Base-by-base conservation (phyloP, 1,140 invertebrate species). In the Globodera rostochiensis region DNA sequence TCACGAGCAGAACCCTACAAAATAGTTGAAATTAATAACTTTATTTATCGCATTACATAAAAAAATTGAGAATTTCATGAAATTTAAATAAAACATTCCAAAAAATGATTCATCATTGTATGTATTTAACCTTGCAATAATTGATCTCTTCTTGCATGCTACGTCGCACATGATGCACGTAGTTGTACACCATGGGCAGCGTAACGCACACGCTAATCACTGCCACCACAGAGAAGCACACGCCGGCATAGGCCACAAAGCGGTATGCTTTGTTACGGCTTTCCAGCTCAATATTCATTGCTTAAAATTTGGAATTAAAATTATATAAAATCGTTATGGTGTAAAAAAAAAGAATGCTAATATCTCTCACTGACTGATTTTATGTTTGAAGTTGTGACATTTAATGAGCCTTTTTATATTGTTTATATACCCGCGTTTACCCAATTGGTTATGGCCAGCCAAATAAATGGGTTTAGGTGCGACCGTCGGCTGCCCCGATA, bases 111-210 rank as follows among this genome's bases (percentile, higher is more conserved):
- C 1, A 36, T 36, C 36, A 36, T 36, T 36, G 36, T 36, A 36
- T 36, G 36, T 36, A 36, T 36, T 36, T 36, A 50, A 81, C 83
- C 67, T 86, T 87, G 83, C 86, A 87, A 80, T 86, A 87, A 15
- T 69, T 83, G 77, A 87, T 85, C 80, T 87, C 86, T 76, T 80
- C 81, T 74, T 88, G 84, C 85, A 87, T 87, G 57, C 78, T 78
- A 21, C 85, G 74, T 13, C 84, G 80, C 15, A 87, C 85, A 45
- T 84, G 77, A 57, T 85, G 83, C 50, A 87, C 86, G 80, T 87
- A 87, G 77, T 87, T 87, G 83, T 87, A 87, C 6, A 88, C 86
- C 86, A 87, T 87, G 7, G 86, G 86, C 50, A 87, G 76, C 4
- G 86, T 87, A 7, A 87, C 79, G 46, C 86, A 87, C 15, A 87